These are phyloP conservation scores for Pseudolaguvia tuberculata DNA, from an alignment of 2,113 vertebrate genomes.

Conservation along the genomic window DNA sequence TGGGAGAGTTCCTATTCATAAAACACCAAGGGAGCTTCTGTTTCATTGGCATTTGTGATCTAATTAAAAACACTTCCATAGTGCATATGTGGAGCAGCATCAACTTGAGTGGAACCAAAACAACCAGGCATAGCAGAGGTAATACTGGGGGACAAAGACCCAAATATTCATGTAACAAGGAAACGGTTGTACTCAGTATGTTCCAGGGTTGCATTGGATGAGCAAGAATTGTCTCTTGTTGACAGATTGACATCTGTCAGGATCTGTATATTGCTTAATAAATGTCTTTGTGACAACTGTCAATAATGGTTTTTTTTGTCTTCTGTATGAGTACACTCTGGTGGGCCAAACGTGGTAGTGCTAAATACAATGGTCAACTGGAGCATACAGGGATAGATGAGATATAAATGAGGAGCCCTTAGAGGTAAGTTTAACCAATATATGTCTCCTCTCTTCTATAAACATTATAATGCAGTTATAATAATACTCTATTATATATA, in stretches of 20 bases:
- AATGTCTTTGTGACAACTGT: neutral
- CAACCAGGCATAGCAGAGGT: slow-evolving; percentile 52
- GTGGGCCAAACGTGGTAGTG: neutral
- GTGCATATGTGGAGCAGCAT: slow-evolving; percentile 48
- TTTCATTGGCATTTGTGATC: slow-evolving; percentile 61
- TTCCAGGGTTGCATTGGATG: slow-evolving; percentile 41
- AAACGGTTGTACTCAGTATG: slow-evolving; percentile 31
- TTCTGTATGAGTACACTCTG: too few species aligned
- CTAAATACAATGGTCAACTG: neutral
- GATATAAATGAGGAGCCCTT: neutral
- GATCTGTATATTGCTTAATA: slow-evolving; percentile 36
- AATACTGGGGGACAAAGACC: slow-evolving; percentile 46
- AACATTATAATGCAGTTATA: slow-evolving; percentile 50
- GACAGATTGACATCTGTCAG: slow-evolving; percentile 49
- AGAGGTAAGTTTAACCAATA: too few species aligned
- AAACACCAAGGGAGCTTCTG: slow-evolving; percentile 57
- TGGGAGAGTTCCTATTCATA: slow-evolving; percentile 61
- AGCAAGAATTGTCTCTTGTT: slow-evolving; percentile 44
- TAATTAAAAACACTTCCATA: slow-evolving; percentile 64
- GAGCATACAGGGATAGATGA: neutral
- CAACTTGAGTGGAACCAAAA: slow-evolving; percentile 34
- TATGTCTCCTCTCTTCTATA: slow-evolving; percentile 50
- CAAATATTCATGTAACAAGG: slow-evolving; percentile 32
- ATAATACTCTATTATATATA: too few species aligned
- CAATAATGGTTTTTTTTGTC: too few species aligned